Evolutionary conservation across 2,113 vertebrate species (phyloP).

Genomic region (Galbula dea): DNA sequence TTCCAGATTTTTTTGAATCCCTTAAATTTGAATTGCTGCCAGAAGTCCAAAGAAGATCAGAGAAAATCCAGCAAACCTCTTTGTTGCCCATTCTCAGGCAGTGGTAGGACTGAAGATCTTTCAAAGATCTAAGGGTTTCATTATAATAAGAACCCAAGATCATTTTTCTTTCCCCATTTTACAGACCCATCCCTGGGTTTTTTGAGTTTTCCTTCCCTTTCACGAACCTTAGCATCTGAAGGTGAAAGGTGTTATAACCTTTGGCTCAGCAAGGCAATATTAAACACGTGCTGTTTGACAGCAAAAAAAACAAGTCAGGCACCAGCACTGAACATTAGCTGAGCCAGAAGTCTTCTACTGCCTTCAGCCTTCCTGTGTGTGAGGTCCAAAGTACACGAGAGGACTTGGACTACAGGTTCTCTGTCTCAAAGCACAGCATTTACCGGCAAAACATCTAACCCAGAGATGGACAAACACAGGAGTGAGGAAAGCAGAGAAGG

Average conservation of each 20-base stretch:
- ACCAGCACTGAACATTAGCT: not conserved
- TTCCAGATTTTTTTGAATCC: not conserved
- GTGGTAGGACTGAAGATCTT: not conserved
- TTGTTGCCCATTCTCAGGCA: not conserved
- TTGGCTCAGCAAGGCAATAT: not conserved
- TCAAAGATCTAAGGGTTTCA: not conserved
- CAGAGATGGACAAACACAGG: not conserved
- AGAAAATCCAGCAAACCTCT: not conserved
- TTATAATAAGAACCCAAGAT: not conserved
- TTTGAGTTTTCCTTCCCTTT: not conserved
- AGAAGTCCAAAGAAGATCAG: fast-evolving
- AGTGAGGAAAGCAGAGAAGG: not conserved
- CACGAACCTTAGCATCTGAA: not conserved
- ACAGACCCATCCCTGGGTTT: not conserved
- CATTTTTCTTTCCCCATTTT: not conserved
- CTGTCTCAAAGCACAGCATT: not conserved
- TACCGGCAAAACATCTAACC: not conserved
- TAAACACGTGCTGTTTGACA: not conserved
- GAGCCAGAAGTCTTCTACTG: not conserved
- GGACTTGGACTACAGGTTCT: not conserved
- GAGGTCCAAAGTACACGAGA: not conserved
- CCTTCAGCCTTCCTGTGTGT: not conserved
- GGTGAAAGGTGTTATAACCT: not conserved
- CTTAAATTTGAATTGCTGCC: not conserved
- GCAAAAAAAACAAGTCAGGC: not conserved